Base-by-base conservation (phyloP, 2,888 invertebrate genomes). In the Netelia melanura region DNA sequence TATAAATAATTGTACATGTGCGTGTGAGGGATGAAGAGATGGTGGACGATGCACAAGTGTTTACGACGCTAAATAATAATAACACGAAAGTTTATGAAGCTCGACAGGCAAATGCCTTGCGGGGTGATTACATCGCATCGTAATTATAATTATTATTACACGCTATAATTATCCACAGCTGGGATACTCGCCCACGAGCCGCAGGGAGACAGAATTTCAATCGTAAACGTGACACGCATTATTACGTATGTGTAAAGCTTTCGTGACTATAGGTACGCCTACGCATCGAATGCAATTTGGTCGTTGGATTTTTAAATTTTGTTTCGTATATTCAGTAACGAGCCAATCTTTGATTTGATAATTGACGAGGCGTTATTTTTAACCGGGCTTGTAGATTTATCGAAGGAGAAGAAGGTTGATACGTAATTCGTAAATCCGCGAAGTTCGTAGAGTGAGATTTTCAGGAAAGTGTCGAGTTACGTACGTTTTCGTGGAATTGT, bases 81-180 rank as follows among this genome's bases (percentile, higher is more conserved):
- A 80, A 58, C 65, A 89, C 81, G 88, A 75, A 77, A 86, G 80
- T 92, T 92, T 92, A 90, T 89, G 91, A 86, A 90, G 88, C 91
- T 87, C 90, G 90, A 91, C 90, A 91, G 90, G 88, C 87, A 87
- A 89, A 87, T 84, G 84, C 88, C 85, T 86, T 89, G 85, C 84
- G 81, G 68, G 83, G 83, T 89, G 86, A 89, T 90, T 89, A 89
- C 88, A 87, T 84, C 74, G 86, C 67, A 88, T 89, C 89, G 85
- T 90, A 88, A 90, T 90, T 89, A 86, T 88, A 88, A 91, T 91
- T 89, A 91, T 91, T 89, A 90, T 89, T 90, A 88, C 87, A 87
- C 87, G 79, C 85, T 76, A 76, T 74, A 85, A 90, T 88, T 89
- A 90, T 87, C 85, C 85, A 38, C 68, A 86, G 83, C 84, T 83